Evolutionary conservation across 2,113 vertebrate genomes (phyloP).

Genomic region (Mellivora capensis): DNA sequence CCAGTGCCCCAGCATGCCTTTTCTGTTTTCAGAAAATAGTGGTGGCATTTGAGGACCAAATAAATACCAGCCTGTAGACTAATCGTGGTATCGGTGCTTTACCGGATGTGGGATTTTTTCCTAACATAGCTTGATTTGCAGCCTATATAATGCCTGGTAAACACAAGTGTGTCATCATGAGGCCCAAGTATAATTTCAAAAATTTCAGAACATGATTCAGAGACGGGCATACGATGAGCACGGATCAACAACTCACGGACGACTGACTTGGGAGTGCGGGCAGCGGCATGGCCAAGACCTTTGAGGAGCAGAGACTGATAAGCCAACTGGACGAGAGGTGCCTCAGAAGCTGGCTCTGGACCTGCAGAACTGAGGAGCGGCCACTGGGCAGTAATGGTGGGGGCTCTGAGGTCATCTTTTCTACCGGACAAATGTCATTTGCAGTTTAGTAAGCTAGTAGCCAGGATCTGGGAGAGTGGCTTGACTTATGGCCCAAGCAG

Average conservation of each 20-base stretch:
- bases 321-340: not conserved
- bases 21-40: not conserved
- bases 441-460: not conserved
- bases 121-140: not conserved
- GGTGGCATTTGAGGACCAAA: not conserved
- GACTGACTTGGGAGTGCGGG: not conserved
- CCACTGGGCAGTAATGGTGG: fast-evolving
- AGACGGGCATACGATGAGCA: fast-evolving
- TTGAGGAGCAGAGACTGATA: not conserved
- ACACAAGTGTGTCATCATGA: fast-evolving
- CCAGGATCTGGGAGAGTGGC: not conserved
- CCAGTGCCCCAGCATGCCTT: not conserved
- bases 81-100: not conserved
- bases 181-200: not conserved
- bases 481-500: not conserved
- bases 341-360: fast-evolving
- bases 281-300: not conserved
- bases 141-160: not conserved
- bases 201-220: not conserved
- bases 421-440: not conserved
- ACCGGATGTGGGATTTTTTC: not conserved
- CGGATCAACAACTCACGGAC: fast-evolving
- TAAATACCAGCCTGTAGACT: not conserved
- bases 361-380: not conserved
- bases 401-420: not conserved